Evolutionary conservation across 2,113 vertebrate species (phyloP), one percentile per base, ranked within the genome.

Genomic region (Engraulis encrasicolus): DNA sequence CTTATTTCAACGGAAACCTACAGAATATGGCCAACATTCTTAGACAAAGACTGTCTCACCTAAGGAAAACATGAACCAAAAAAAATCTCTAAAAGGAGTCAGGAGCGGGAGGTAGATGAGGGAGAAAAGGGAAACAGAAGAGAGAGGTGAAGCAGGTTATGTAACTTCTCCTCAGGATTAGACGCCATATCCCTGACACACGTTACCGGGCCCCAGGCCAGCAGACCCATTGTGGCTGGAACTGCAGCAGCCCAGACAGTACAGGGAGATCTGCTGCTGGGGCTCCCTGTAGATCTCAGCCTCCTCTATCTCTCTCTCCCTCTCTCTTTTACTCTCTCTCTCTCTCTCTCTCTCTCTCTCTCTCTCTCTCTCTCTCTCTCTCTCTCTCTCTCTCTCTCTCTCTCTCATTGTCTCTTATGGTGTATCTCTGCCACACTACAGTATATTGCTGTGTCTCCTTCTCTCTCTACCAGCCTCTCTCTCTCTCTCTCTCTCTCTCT

Each of bases 221-320:
- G 89, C n/a, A 86, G 78, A 81, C 86, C 84, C 82, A 86, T 77
- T 89, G 85, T 85, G n/a, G 85, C 87, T 81, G 88, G 88, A 89
- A 84, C 18, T 85, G 86, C 92, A 87, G 87, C 87, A 87, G 87
- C 87, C 84, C 83, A 85, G 87, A 90, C 87, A 90, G 40, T 45
- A n/a, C n/a, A n/a, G n/a, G 89, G 82, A 92, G 85, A 90, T 89
- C 89, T 90, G 80, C 81, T 85, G 89, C 87, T 85, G 90, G 89
- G 89, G 91, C 87, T 80, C 83, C 81, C n/a, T 82, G 87, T 81
- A 80, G 52, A 90, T 85, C 78, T 58, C 79, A 78, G 86, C 83
- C 86, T 83, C 48, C 77, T 88, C 81, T 45, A 78, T 40, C 77
- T 54, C 86, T 45, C 40, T 45, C 40, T n/a, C n/a, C n/a, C n/a